phyloP scores from a whole-genome alignment of 1,140 invertebrate species.

The Sarcophaga peregrina region DNA sequence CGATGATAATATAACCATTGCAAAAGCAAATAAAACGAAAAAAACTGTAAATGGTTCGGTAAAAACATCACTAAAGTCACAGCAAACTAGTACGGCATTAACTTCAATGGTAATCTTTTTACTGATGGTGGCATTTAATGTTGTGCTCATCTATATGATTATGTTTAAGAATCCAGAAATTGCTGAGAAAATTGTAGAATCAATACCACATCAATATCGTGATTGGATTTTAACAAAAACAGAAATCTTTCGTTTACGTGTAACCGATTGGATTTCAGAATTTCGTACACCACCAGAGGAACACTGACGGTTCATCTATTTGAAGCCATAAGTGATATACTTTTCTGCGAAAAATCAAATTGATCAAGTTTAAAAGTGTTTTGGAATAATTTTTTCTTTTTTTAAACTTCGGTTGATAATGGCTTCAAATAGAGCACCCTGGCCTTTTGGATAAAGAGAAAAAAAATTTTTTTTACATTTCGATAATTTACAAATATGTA shows the following conservation, averaged over 20 bases:
- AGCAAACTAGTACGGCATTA: slow-evolving; percentile 52
- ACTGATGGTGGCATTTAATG: slow-evolving; percentile 56
- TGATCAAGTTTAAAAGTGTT: background rate
- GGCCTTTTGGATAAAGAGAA: background rate
- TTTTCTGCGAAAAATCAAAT: background rate
- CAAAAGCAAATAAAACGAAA: slow-evolving; percentile 51
- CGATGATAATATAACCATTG: slow-evolving; percentile 32
- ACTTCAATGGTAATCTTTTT: slow-evolving; percentile 59
- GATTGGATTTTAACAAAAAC: slow-evolving; percentile 63
- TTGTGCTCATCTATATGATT: slow-evolving; percentile 61
- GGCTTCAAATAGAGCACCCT: slow-evolving; percentile 23
- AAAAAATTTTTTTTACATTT: background rate
- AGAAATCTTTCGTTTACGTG: slow-evolving; percentile 60
- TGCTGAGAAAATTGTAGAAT: slow-evolving; percentile 60
- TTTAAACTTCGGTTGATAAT: slow-evolving; percentile 40
- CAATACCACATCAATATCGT: slow-evolving; percentile 63
- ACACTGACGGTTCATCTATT: slow-evolving; percentile 66
- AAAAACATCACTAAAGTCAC: slow-evolving; percentile 43
- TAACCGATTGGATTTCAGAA: slow-evolving; percentile 63
- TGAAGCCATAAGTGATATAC: slow-evolving; percentile 57
- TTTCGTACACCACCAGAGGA: slow-evolving; percentile 63
- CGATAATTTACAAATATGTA: background rate
- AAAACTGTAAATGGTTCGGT: slow-evolving; percentile 48
- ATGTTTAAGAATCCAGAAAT: slow-evolving; percentile 65
- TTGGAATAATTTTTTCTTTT: background rate